Evolutionary conservation across 1,140 invertebrate species (phyloP).

Genomic region (Formica selysi): DNA sequence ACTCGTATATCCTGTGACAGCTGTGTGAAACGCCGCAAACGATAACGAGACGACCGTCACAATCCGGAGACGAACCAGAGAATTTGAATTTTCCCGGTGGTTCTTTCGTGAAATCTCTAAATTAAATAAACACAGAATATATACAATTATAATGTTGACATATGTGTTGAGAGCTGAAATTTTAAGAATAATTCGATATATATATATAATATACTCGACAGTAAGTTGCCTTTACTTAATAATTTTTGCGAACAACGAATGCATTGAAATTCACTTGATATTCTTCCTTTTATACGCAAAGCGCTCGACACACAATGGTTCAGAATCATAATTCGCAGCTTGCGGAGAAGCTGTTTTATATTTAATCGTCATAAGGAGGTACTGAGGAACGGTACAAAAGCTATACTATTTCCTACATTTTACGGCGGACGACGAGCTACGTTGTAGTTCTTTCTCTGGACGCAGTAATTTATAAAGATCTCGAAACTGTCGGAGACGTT

Average conservation of each 20-base stretch:
- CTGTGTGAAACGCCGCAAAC: constrained; percentile 50
- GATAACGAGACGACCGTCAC: constrained; percentile 28
- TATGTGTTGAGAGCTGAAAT: constrained; percentile 9
- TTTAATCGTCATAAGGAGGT: constrained; percentile 14
- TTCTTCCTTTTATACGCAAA: neutral
- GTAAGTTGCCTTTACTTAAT: neutral
- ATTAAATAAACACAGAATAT: constrained; percentile 17
- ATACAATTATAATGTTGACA: neutral
- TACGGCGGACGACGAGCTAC: constrained; percentile 12
- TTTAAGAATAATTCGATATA: neutral
- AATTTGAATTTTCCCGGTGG: neutral
- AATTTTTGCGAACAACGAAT: neutral
- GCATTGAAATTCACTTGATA: neutral
- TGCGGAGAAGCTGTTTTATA: constrained; percentile 31
- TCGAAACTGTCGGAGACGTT: constrained; percentile 25
- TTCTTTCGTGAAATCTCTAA: constrained; percentile 16
- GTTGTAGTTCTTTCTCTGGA: neutral
- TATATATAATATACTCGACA: neutral
- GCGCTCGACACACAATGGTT: neutral
- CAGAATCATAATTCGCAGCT: constrained; percentile 25
- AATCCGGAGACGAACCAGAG: constrained; percentile 2
- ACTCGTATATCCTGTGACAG: constrained; percentile 43
- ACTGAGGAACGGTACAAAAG: neutral
- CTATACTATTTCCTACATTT: constrained; percentile 16
- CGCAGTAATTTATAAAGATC: constrained; percentile 40